These are phyloP conservation scores for Rhinopomastus cyanomelas DNA, from an alignment of 2,113 vertebrate species.

Conservation along the genomic window DNA sequence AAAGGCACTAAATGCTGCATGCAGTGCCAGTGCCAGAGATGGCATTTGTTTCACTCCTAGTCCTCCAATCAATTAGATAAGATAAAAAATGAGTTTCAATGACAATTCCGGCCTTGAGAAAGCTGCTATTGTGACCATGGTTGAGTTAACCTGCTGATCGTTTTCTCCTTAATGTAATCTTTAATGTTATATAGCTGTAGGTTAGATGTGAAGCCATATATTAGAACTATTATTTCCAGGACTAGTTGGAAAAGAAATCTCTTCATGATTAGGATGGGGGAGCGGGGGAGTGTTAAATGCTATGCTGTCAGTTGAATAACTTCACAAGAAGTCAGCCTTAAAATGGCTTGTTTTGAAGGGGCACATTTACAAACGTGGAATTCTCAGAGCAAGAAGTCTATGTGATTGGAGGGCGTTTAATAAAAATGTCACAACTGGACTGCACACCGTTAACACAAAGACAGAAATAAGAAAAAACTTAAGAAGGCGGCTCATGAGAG, in stretches of 20 bases:
- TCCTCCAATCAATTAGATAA: slow-evolving; percentile 62
- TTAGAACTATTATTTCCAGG: slow-evolving; percentile 53
- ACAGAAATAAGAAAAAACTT: neutral
- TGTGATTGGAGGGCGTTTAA: neutral
- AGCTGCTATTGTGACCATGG: slow-evolving; percentile 52
- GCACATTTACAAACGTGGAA: neutral
- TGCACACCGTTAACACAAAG: neutral
- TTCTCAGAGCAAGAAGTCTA: neutral
- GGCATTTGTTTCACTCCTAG: slow-evolving; percentile 49
- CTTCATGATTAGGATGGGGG: neutral
- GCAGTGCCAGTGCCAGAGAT: slow-evolving; percentile 33
- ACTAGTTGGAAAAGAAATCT: slow-evolving; percentile 56
- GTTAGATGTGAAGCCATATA: slow-evolving; percentile 53
- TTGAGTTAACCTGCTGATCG: slow-evolving; percentile 63
- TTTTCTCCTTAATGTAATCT: slow-evolving; percentile 68
- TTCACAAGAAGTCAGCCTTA: neutral
- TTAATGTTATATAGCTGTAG: slow-evolving; percentile 45
- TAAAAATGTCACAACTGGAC: slow-evolving; percentile 6
- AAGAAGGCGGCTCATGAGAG: neutral
- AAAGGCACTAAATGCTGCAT: slow-evolving; percentile 12
- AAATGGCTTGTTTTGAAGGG: neutral
- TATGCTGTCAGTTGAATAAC: slow-evolving; percentile 3
- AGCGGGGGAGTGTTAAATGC: neutral
- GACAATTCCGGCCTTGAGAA: slow-evolving; percentile 69
- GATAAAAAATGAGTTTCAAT: slow-evolving; percentile 62